These are phyloP conservation scores for Drosophila buzzatii DNA, from an alignment of 2,888 invertebrate species.

Conservation along the genomic window DNA sequence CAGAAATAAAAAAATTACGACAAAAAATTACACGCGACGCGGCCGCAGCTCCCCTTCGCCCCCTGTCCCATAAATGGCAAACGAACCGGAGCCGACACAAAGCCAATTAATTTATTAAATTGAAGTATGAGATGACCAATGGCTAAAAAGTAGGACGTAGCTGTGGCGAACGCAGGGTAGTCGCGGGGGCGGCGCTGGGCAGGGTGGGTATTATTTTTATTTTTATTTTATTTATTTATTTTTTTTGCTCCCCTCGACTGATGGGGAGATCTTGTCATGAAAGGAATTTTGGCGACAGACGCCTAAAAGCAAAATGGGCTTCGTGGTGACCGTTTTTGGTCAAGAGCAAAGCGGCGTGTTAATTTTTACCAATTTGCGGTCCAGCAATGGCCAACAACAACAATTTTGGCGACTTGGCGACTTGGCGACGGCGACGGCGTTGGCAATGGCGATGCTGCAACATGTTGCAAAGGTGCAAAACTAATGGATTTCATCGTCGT, in stretches of 20 bases:
- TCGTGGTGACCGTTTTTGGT: slow-evolving; percentile 81
- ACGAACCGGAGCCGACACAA: slow-evolving; percentile 71
- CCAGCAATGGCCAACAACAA: slow-evolving; percentile 70
- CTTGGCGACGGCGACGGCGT: slow-evolving; percentile 8
- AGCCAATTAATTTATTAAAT: slow-evolving; percentile 85
- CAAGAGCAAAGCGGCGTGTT: slow-evolving; percentile 83
- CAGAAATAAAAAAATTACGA: slow-evolving; percentile 31
- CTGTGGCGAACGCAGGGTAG: neutral
- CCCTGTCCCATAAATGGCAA: slow-evolving; percentile 39
- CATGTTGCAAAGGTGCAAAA: slow-evolving; percentile 82
- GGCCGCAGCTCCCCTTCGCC: neutral
- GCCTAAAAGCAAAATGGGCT: slow-evolving; percentile 82
- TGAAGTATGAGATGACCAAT: slow-evolving; percentile 79
- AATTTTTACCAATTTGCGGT: slow-evolving; percentile 80
- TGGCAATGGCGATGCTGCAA: slow-evolving; percentile 60
- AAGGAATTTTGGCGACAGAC: slow-evolving; percentile 83
- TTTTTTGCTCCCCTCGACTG: slow-evolving; percentile 24
- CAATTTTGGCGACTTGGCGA: slow-evolving; percentile 49
- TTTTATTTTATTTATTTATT: neutral
- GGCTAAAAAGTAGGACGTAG: slow-evolving; percentile 39
- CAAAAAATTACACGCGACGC: slow-evolving; percentile 39
- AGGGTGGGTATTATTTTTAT: neutral
- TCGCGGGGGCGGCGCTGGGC: neutral
- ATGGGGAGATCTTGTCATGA: slow-evolving; percentile 61
- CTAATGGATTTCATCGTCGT: slow-evolving; percentile 80